These are phyloP conservation scores for Pimephales promelas DNA, from an alignment of 2,113 vertebrate genomes.

Conservation along the genomic window DNA sequence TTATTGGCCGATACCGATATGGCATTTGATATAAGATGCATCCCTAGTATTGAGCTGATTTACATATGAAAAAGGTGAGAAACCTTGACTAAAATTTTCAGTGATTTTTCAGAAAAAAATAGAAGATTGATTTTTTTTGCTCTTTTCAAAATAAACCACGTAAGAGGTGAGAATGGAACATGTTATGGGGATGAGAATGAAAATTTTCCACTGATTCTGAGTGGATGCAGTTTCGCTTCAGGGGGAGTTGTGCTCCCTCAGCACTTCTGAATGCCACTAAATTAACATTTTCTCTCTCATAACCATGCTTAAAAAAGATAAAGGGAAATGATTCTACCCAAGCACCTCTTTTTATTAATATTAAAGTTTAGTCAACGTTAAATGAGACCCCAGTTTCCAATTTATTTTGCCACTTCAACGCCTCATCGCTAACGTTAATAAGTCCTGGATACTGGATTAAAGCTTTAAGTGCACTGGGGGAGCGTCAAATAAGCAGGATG, in stretches of 20 bases:
- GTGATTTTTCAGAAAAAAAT: not conserved
- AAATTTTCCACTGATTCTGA: slow-evolving; percentile 38
- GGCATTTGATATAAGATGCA: too few species aligned
- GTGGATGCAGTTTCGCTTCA: slow-evolving; percentile 59
- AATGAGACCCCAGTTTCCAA: slow-evolving; percentile 66
- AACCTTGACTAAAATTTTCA: not conserved
- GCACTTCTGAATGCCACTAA: slow-evolving; percentile 62
- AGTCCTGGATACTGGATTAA: slow-evolving; percentile 68
- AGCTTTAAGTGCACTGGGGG: slow-evolving; percentile 68
- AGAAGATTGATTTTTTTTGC: not conserved
- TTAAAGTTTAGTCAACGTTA: slow-evolving; percentile 60
- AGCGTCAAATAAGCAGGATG: slow-evolving; percentile 58
- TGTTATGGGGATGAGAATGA: not conserved
- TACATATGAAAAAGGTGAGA: not conserved
- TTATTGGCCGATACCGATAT: too few species aligned
- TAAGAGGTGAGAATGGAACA: not conserved
- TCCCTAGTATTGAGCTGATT: not conserved
- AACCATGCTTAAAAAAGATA: not conserved
- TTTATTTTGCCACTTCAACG: slow-evolving; percentile 64
- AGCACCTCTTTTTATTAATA: slow-evolving; percentile 45
- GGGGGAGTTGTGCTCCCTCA: slow-evolving; percentile 64
- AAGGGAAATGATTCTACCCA: slow-evolving; percentile 28
- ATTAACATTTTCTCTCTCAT: not conserved
- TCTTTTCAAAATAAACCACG: not conserved
- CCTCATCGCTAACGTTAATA: slow-evolving; percentile 74